Evolutionary conservation across 2,797 vertebrate genomes (phyloP).

Genomic region (Characodon lateralis): DNA sequence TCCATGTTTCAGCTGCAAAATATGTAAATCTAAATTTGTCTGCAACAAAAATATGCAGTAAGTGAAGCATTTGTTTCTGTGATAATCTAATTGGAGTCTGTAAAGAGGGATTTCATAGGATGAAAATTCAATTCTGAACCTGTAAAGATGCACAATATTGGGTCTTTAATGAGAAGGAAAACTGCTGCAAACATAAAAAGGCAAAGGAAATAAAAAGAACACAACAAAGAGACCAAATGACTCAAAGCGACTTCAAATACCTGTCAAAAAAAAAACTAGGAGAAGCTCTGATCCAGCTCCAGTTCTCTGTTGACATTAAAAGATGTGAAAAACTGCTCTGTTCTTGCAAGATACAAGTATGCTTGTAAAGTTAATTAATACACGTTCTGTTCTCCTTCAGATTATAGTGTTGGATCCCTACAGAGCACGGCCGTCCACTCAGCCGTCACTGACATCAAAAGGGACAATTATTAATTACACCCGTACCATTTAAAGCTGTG

Average conservation of each 20-base stretch:
- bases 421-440: neutral
- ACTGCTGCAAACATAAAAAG: neutral
- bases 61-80: neutral
- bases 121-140: neutral
- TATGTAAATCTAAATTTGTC: neutral
- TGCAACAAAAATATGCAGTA: neutral
- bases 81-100: neutral
- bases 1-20: neutral
- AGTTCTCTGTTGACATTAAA: neutral
- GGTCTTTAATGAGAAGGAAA: neutral
- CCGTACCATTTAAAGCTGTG: neutral
- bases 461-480: neutral
- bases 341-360: neutral
- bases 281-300: neutral
- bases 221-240: neutral
- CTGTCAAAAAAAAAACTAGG: neutral
- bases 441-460: neutral
- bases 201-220: neutral
- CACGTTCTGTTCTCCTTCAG: conserved; percentile 26
- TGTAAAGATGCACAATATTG: neutral
- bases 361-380: conserved; percentile 5
- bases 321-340: neutral
- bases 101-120: neutral
- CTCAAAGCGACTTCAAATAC: neutral
- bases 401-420: neutral